Percentiles rank a stretch among this genome's conserved stretches.
Evolutionary conservation across 2,888 invertebrate species (phyloP).

Genomic region (Mythimna vitellina): DNA sequence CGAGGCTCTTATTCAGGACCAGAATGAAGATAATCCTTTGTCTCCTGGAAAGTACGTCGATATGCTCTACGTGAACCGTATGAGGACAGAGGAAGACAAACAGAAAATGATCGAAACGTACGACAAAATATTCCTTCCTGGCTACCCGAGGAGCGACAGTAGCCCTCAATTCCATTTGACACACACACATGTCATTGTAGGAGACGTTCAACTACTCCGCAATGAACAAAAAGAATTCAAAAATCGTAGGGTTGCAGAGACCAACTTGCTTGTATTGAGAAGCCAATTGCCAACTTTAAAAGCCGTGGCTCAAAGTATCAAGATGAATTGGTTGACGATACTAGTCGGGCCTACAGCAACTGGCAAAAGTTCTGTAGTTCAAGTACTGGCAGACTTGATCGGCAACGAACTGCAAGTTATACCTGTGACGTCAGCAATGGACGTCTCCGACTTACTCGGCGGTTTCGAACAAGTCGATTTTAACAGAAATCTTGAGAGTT

Average conservation of each 20-base stretch:
- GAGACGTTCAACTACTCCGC: conserved; percentile 90
- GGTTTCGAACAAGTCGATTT: conserved; percentile 98
- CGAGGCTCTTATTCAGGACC: conserved; percentile 91
- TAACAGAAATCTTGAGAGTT: conserved; percentile 93
- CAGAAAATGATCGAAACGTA: conserved; percentile 91
- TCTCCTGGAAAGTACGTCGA: conserved; percentile 92
- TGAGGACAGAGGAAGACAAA: conserved; percentile 95
- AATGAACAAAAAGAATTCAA: conserved; percentile 81
- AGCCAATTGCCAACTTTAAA: conserved; percentile 93
- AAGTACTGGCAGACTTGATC: conserved; percentile 93
- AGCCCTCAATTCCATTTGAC: conserved; percentile 91
- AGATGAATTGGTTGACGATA: conserved; percentile 98
- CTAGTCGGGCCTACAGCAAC: conserved; percentile 94
- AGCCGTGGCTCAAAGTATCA: conserved; percentile 95
- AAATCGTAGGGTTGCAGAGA: conserved; percentile 78
- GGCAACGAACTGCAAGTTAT: conserved; percentile 94
- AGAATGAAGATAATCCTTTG: conserved; percentile 69
- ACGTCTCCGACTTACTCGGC: conserved; percentile 98
- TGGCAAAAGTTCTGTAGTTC: conserved; percentile 95
- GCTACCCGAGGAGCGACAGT: conserved; percentile 87
- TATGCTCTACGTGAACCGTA: conserved; percentile 96
- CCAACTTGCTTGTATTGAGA: conserved; percentile 85
- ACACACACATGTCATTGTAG: conserved; percentile 91
- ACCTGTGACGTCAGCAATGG: conserved; percentile 97
- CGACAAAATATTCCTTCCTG: conserved; percentile 84